Evolutionary conservation across 2,888 invertebrate species (phyloP), one percentile per base, ranked within the genome.

Genomic region (Physocephala rufipes): DNA sequence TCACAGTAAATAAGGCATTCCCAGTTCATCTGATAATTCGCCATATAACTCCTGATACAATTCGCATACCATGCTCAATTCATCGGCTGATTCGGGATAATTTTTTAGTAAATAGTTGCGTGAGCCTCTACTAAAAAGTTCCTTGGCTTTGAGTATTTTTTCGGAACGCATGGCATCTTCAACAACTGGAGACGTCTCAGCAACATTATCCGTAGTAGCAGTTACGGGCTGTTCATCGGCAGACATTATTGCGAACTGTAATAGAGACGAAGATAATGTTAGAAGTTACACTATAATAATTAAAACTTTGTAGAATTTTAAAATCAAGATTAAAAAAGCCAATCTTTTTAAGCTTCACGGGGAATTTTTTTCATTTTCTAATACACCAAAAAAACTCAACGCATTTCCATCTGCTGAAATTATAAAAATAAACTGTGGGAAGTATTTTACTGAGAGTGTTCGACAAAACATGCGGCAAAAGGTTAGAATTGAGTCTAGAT

Each of bases 1-100:
- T 81, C 91, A 99, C 86, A 93, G 90, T 74, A 95, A 90, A 85
- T 97, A 95, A 7, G 95, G 93, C 78, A 96, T 96, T 7, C 93
- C 97, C 80, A 96, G 91, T 81, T 95, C 94, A 80, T 94, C 92
- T 3, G 93, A 93, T 26, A 91, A 87, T 75, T 95, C 95, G 0
- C 96, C 95, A 85, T 93, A 92, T 74, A 93, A 88, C 62, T 90
- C 88, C 1, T 90, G 92, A 13, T 93, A 88, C 5, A 92, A 81
- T 79, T 92, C 90, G 78, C 93, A 93, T 0, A 93, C 93, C 77
- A 90, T 87, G 70, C 92, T 90, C n/a, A 95, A 86, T 0, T 91
- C 89, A 67, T 90, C 89, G 1, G 92, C 92, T 0, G 96, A 95
- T 59, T 90, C 88, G 70, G 87, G 88, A 81, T 91, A 94, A 81